Base-by-base conservation (phyloP, 64 coral and sea anemone species). In the Montipora foliosa region DNA sequence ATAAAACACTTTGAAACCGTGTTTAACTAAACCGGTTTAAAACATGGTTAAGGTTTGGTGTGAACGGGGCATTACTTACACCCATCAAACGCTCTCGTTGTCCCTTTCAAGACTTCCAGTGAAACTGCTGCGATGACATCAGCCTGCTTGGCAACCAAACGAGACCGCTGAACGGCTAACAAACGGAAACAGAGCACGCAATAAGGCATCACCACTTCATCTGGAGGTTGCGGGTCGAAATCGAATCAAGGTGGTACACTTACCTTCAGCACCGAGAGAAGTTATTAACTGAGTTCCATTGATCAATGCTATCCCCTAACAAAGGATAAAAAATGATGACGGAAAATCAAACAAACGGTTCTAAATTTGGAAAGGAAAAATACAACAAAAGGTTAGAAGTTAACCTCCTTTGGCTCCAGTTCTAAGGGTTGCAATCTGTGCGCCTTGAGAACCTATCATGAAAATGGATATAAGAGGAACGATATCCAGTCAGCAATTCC, bases 211-310 rank as follows among this genome's bases (percentile, higher is more conserved):
- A 12, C 61, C 14, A 64, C 13, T 64, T 16, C 8, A 64, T 64
- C 37, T 37, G 37, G 37, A 37, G 37, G 37, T 37, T 37, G 53
- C 6, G 11, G 22, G 58, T 53, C 53, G 6, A 6, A 57, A 57
- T 57, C 53, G 11, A 57, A 57, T 57, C 60, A 17, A 45, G 24
- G 14, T 21, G 5, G 4, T n/a, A 8, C 2, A 44, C 82, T 82
- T 79, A 98, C 96, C 96, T 95, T 95, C 96, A 12, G 91, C 93
- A 4, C 98, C 98, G n/a, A 99, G 75, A 5, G 98, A 90, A 4
- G 98, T 99, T 66, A 99, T 99, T 5, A 99, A 78, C 70, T 99
- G 98, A 5, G 98, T 99, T 48, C 98, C 98, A 80, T 99, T 99
- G 15, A 99, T 99, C 21, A 99, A 77, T 49, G 98, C 98, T 47